Conservation (phyloP, 2,113 vertebrate species). For the Benthochromis sp. region DNA sequence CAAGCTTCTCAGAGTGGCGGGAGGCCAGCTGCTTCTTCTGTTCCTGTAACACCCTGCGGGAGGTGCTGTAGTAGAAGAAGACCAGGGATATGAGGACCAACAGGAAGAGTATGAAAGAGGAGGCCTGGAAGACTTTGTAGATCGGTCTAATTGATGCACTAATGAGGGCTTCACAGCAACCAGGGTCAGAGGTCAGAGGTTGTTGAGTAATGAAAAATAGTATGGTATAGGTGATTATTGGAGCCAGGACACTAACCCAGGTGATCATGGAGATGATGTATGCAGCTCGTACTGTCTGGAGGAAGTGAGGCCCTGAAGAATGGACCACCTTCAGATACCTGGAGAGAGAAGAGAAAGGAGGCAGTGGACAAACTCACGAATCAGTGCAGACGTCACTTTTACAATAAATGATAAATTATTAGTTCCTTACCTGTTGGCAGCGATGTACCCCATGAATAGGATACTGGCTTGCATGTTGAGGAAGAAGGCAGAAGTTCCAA, state of each 20-base stretch:
- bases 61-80: not conserved
- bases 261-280: not conserved
- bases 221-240: not conserved
- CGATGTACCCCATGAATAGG: not conserved
- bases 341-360: not conserved
- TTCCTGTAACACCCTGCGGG: not conserved
- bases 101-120: not conserved
- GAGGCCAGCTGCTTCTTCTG: not conserved
- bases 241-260: not conserved
- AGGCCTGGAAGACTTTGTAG: not conserved
- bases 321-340: not conserved
- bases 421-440: not conserved
- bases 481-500: not conserved
- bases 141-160: not conserved
- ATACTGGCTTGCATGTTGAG: not conserved
- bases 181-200: not conserved
- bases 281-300: not conserved
- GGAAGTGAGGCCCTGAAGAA: not conserved
- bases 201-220: accelerated
- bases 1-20: not conserved
- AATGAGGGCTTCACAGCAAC: not conserved
- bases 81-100: not conserved
- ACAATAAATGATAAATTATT: not conserved
- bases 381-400: not conserved
- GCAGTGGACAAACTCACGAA: not conserved